A percentile compares a stretch with the other conserved stretches of the same genome.
Conservation (phyloP, 2,113 vertebrate genomes). For the Amblyornis subalaris region DNA sequence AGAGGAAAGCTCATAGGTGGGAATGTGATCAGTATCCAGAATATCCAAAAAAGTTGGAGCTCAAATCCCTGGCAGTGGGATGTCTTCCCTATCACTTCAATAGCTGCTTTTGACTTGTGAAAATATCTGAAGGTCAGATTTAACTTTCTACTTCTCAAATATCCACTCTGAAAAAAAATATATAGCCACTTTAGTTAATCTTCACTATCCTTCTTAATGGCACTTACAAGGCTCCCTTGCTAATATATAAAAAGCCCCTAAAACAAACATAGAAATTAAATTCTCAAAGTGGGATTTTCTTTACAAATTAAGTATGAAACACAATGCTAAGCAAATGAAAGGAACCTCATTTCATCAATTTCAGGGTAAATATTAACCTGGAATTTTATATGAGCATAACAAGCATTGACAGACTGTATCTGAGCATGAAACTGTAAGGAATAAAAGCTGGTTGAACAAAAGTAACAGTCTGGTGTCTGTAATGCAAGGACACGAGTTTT, state of each 20-base stretch:
- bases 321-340: neutral
- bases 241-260: neutral
- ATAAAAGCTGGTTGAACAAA: fast-evolving
- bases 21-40: neutral
- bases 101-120: neutral
- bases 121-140: neutral
- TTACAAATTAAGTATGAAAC: neutral
- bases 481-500: neutral
- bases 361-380: neutral
- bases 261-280: neutral
- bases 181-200: neutral
- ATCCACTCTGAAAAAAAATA: neutral
- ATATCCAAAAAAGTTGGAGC: neutral
- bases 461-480: neutral
- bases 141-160: neutral
- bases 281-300: neutral
- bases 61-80: neutral
- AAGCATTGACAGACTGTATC: neutral
- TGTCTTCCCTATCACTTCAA: neutral
- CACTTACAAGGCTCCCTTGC: neutral
- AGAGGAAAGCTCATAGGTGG: neutral
- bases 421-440: neutral
- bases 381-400: neutral
- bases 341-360: neutral
- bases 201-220: neutral